Conservation (phyloP, 2,797 vertebrate species). For the Megalops cyprinoides region DNA sequence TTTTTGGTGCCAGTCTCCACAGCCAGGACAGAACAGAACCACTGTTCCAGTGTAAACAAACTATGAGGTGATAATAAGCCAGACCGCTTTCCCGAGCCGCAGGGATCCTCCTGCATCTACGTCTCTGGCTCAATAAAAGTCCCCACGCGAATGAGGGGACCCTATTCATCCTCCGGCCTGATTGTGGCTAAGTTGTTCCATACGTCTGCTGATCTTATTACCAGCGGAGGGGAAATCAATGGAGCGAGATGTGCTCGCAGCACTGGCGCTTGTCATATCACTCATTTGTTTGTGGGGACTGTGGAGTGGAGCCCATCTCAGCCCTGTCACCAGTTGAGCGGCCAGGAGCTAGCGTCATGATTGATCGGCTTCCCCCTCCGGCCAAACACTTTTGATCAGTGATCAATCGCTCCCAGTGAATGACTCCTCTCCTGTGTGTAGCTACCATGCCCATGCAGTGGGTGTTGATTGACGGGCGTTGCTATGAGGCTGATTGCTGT, state of each 20-base stretch:
- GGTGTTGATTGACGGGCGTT: not conserved
- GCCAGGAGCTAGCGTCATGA: constrained; percentile 79
- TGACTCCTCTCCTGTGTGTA: not conserved
- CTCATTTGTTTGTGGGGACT: constrained; percentile 89
- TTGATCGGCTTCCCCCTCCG: constrained; percentile 85
- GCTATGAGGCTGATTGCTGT: too few species aligned
- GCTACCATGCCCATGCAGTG: not conserved
- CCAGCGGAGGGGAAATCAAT: constrained; percentile 96
- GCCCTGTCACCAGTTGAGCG: constrained; percentile 86
- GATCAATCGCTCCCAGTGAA: constrained; percentile 83
- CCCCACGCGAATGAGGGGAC: constrained; percentile 50
- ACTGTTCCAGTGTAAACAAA: not conserved
- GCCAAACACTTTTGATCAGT: constrained; percentile 74
- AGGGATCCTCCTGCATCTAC: not conserved
- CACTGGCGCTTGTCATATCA: constrained; percentile 93
- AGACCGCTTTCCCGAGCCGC: not conserved
- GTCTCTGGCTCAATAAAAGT: not conserved
- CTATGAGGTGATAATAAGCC: not conserved
- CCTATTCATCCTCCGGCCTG: constrained; percentile 68
- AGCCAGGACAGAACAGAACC: not conserved
- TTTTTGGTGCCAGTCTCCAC: too few species aligned
- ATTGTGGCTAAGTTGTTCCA: constrained; percentile 75
- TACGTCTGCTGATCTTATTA: constrained; percentile 96
- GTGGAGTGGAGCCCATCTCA: constrained; percentile 84
- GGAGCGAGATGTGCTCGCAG: constrained; percentile 88